Base-by-base conservation (phyloP, 2,113 vertebrate species). In the Sapajus apella region DNA sequence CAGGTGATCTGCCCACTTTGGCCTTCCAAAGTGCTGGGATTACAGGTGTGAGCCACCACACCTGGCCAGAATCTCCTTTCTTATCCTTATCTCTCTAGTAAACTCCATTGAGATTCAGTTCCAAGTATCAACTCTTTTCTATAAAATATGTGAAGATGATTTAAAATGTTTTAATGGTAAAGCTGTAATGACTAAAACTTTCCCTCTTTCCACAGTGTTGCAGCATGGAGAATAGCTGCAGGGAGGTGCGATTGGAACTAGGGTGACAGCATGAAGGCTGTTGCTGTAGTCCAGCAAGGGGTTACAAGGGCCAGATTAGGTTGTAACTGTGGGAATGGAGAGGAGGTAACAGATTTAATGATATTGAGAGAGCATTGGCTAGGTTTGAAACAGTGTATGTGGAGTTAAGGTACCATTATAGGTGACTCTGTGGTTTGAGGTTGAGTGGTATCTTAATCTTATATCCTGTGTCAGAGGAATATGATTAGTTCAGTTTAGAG, bases 351-450 rank as follows among this genome's bases (percentile, higher is more conserved):
- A 61, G 35, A 45, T 76, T 76, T 93, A 68, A 95, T 61, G 37
- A 30, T 37, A 55, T 2, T 47, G 75, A 79, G 68, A 70, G 68
- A 66, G 30, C 52, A 79, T 55, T 84, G 70, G 25, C 70, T 97
- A 82, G 25, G 5, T 96, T 92, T 75, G 40, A 88, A 85, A 84
- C 35, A 61, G 64, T 64, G 40, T 66, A 27, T 56, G 13, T 84
- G 37, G 86, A 95, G 35, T 96, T 82, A 75, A 58, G 8, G 50
- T 96, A 88, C n/a, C 58, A 79, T 87, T 94, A 66, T 56, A 85
- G n/a, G 25, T 88, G 72, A 82, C 55, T 96, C 58, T 73, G 64
- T 76, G 45, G 8, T 55, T 87, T 91, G 86, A 72, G 8, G 8
- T n/a, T 52, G n/a, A 61, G 23, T 84, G 17, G 27, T 77, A 45